phyloP scores from a whole-genome alignment of 2,888 invertebrate genomes.

The Vannuccia rotundouncinata region DNA sequence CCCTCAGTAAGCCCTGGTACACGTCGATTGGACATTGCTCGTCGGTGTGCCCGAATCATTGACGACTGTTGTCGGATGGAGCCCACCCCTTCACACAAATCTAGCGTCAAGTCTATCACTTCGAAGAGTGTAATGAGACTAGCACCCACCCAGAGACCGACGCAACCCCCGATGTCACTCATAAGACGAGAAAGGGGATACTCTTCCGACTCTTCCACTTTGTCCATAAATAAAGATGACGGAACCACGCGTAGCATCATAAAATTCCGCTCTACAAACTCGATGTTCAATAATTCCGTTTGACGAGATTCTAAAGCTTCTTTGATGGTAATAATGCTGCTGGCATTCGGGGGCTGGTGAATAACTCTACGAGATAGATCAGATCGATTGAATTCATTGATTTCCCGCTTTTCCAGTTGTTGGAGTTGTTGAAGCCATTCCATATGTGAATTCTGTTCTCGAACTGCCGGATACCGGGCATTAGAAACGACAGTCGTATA shows the following conservation, averaged over 20 bases:
- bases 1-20: not conserved
- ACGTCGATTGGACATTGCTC: not conserved
- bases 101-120: conserved; percentile 37
- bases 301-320: not conserved
- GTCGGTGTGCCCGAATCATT: not conserved
- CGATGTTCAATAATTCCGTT: conserved; percentile 33
- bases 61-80: not conserved
- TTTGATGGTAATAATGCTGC: conserved; percentile 1
- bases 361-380: not conserved
- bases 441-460: conserved; percentile 27
- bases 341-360: not conserved
- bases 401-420: conserved; percentile 27
- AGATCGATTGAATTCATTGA: not conserved
- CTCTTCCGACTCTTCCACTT: conserved; percentile 38
- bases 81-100: conserved; percentile 23
- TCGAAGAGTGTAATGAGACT: conserved; percentile 40
- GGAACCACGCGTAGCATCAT: conserved; percentile 39
- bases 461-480: conserved; percentile 30
- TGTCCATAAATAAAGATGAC: conserved; percentile 39
- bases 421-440: conserved; percentile 25
- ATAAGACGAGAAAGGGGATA: conserved; percentile 39
- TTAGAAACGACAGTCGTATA: conserved; percentile 31
- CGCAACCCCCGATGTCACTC: conserved; percentile 40
- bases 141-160: conserved; percentile 40
- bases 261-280: conserved; percentile 40